Evolutionary conservation across 2,797 vertebrate genomes (phyloP).

Genomic region (Protosalanx chinensis): DNA sequence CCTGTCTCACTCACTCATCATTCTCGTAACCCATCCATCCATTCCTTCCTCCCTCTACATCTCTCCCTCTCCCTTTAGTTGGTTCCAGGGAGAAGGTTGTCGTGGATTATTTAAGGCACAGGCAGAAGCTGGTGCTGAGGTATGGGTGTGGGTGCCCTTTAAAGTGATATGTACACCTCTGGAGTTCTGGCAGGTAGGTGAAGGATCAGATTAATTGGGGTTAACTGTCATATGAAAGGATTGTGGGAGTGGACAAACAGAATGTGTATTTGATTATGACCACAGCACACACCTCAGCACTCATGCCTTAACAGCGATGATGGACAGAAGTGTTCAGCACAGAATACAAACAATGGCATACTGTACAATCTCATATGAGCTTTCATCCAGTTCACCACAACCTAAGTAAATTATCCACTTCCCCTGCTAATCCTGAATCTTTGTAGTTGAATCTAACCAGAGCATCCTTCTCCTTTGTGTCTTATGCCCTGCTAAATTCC

Average conservation of each 20-base stretch:
- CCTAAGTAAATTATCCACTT: neutral
- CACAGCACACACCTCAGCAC: neutral
- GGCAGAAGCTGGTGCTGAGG: constrained; percentile 9
- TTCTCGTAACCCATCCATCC: neutral
- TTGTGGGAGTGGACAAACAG: neutral
- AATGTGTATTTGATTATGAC: neutral
- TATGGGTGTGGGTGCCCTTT: constrained; percentile 5
- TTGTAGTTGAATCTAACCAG: constrained; percentile 1
- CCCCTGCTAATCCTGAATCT: neutral
- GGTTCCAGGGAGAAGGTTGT: constrained; percentile 13
- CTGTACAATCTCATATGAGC: neutral
- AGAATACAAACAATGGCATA: neutral
- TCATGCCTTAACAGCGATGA: neutral
- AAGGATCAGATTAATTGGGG: neutral
- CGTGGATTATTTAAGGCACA: constrained; percentile 35
- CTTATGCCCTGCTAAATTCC: neutral
- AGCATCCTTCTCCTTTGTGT: neutral
- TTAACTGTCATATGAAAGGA: neutral
- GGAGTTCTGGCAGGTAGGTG: neutral
- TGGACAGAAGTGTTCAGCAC: neutral
- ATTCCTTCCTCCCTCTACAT: neutral
- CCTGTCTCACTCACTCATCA: neutral
- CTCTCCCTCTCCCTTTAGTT: neutral
- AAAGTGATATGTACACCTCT: constrained; percentile 18
- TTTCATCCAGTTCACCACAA: neutral